Percentiles rank a stretch among this genome's conserved stretches.
Conservation (phyloP, 2,113 vertebrate species). For the Aphyosemion australe region DNA sequence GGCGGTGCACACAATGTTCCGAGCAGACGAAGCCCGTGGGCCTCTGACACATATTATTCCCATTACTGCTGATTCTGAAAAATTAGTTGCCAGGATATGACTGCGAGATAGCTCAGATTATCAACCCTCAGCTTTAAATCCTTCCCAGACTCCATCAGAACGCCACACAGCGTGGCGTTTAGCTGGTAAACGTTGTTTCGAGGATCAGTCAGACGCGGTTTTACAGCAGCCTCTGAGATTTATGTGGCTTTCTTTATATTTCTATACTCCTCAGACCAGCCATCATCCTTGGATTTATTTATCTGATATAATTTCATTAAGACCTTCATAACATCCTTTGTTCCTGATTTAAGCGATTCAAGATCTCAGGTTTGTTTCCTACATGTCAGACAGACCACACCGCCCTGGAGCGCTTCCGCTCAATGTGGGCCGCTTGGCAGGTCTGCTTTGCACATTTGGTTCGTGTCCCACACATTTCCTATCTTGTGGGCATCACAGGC, state of each 20-base stretch:
- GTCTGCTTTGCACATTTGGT: conserved; percentile 86
- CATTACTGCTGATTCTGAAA: conserved; percentile 79
- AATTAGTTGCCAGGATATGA: conserved; percentile 82
- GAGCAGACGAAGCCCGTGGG: conserved; percentile 51
- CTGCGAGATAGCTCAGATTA: conserved; percentile 79
- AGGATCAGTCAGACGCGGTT: conserved; percentile 58
- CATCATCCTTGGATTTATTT: conserved; percentile 54
- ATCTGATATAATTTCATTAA: conserved; percentile 65
- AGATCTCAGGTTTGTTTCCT: conserved; percentile 67
- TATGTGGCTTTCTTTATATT: conserved; percentile 44
- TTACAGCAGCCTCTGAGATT: conserved; percentile 44
- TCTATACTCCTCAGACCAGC: conserved; percentile 16
- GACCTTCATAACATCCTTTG: conserved; percentile 41
- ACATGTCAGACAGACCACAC: conserved; percentile 71
- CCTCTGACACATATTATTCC: conserved; percentile 76
- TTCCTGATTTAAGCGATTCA: conserved; percentile 60
- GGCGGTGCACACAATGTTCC: conserved; percentile 50
- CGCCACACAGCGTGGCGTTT: conserved; percentile 57
- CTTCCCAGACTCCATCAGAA: conserved; percentile 72
- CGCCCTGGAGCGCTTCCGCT: conserved; percentile 83
- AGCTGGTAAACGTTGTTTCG: conserved; percentile 58
- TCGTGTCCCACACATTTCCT: conserved; percentile 86
- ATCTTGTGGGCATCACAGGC: conserved; percentile 85
- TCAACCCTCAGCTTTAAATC: conserved; percentile 72
- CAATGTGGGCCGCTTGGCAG: conserved; percentile 83